Evolutionary conservation across 2,888 invertebrate species (phyloP).

Genomic region (Pyrrhosoma nymphula): DNA sequence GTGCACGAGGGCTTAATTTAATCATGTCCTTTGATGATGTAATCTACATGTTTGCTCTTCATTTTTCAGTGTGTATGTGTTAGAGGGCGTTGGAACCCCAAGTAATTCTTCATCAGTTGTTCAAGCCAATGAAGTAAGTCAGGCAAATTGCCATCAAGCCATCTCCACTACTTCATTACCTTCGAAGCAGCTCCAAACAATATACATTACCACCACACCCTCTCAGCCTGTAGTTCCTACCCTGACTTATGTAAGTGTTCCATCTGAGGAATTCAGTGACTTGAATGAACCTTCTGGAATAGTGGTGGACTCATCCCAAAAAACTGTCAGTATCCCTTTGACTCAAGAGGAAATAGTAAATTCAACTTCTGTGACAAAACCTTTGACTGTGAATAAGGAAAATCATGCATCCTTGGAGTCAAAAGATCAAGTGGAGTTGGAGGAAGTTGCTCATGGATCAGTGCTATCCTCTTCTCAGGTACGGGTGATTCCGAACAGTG

Average conservation of each 20-base stretch:
- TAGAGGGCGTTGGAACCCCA: constrained; percentile 1
- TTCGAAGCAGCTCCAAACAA: constrained; percentile 35
- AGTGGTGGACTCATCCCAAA: background rate
- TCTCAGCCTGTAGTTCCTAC: constrained; percentile 10
- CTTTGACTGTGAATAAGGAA: constrained; percentile 38
- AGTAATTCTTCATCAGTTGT: constrained; percentile 1
- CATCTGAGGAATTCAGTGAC: background rate
- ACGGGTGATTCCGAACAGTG: constrained; percentile 2
- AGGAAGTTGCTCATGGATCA: constrained; percentile 6
- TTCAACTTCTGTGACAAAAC: background rate
- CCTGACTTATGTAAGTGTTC: constrained; percentile 30
- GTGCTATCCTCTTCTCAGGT: constrained; percentile 28
- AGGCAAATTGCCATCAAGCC: background rate
- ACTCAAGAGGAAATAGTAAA: background rate
- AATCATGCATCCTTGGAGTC: constrained; percentile 16
- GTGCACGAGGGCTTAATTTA: too few relatives aligned
- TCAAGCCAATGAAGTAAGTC: background rate
- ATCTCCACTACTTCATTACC: constrained; percentile 4
- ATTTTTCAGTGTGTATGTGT: constrained; percentile 39
- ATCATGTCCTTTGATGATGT: background rate
- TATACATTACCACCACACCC: constrained; percentile 36
- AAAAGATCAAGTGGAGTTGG: background rate
- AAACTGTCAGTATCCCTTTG: background rate
- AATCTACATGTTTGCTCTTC: background rate
- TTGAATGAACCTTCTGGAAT: background rate